Evolutionary conservation across 2,113 vertebrate genomes (phyloP).

Genomic region (Australoheros scitulus): DNA sequence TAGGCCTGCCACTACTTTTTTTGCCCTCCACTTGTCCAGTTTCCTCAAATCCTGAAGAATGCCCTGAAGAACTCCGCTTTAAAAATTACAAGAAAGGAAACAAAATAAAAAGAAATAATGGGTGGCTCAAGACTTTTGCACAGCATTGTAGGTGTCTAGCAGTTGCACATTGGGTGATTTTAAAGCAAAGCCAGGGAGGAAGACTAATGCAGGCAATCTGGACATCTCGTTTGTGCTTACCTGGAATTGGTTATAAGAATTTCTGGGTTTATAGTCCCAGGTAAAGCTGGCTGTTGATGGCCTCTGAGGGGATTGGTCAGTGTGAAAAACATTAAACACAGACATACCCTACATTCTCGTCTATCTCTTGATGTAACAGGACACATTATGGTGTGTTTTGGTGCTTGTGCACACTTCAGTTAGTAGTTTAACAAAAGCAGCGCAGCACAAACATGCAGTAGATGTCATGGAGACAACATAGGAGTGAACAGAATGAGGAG

Average conservation of each 20-base stretch:
- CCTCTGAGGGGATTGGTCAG: constrained; percentile 71
- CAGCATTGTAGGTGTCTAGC: constrained; percentile 14
- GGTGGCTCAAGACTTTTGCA: background rate
- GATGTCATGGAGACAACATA: background rate
- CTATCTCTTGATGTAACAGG: background rate
- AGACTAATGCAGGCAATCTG: constrained; percentile 28
- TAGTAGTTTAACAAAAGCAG: background rate
- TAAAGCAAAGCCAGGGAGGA: constrained; percentile 43
- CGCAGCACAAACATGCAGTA: background rate
- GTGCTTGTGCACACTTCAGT: background rate
- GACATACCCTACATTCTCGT: constrained; percentile 24
- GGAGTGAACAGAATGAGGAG: constrained; percentile 3
- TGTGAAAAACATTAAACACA: constrained; percentile 57
- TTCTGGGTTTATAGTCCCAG: constrained; percentile 81
- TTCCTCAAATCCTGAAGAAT: background rate
- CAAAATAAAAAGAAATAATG: background rate
- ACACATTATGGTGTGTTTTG: background rate
- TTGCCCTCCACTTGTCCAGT: too few species aligned
- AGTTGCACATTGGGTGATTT: constrained; percentile 9
- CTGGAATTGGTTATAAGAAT: constrained; percentile 77
- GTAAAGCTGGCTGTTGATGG: constrained; percentile 75
- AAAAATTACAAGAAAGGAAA: background rate
- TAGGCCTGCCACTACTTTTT: too few species aligned
- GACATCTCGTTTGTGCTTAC: constrained; percentile 70
- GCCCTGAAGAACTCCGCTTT: background rate